Evolutionary conservation across 2,888 invertebrate genomes (phyloP).

Genomic region (Trachelus tabidus): DNA sequence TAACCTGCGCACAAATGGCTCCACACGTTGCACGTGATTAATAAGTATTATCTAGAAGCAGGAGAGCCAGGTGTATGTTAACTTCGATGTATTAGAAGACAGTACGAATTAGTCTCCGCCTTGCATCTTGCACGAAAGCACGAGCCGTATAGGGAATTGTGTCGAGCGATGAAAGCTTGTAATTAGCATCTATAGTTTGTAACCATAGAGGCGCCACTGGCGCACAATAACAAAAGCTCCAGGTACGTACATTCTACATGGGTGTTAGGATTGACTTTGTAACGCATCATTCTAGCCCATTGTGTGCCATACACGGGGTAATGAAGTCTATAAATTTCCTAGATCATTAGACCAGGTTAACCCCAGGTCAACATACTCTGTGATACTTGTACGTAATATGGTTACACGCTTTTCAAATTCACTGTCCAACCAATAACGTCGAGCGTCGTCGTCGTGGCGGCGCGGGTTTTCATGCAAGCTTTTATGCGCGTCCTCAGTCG

Average conservation of each 20-base stretch:
- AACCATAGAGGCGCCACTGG: background rate
- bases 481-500: background rate
- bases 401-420: background rate
- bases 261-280: background rate
- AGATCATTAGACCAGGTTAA: background rate
- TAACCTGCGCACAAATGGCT: background rate
- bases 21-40: background rate
- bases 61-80: background rate
- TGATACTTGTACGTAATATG: background rate
- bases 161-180: background rate
- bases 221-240: background rate
- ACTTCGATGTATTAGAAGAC: background rate
- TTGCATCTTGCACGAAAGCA: background rate
- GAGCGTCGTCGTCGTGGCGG: background rate
- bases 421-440: background rate
- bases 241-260: background rate
- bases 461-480: background rate
- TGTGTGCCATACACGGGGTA: background rate
- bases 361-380: background rate
- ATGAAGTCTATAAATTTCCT: background rate
- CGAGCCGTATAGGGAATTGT: background rate
- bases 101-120: background rate
- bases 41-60: background rate
- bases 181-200: background rate
- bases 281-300: background rate